Percentiles rank a stretch among this genome's conserved stretches.
Conservation (phyloP, 1,140 invertebrate species). For the Achatina immaculata region DNA sequence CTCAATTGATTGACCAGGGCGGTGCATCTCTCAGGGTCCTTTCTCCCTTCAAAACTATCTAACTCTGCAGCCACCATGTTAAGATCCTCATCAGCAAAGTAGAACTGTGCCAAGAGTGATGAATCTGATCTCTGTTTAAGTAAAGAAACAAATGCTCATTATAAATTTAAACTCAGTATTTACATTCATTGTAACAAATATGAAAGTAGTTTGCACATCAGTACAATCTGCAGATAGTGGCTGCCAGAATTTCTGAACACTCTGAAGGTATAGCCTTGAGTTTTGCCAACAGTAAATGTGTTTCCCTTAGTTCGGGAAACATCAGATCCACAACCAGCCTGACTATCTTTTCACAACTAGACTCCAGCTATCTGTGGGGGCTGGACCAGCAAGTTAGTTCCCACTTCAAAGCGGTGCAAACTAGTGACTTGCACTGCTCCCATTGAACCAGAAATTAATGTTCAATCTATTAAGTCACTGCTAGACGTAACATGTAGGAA, state of each 20-base stretch:
- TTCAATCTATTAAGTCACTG: no score
- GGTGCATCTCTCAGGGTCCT: conserved; percentile 96
- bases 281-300: no score
- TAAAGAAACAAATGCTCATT: background rate
- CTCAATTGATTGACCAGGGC: conserved; percentile 93
- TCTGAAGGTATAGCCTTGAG: no score
- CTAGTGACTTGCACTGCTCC: no score
- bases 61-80: conserved; percentile 94
- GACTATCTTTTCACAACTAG: no score
- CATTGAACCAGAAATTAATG: no score
- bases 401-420: no score
- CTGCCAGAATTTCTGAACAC: background rate
- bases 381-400: no score
- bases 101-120: conserved; percentile 95
- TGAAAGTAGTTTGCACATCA: background rate
- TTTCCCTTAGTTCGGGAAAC: no score
- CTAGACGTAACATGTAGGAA: no score
- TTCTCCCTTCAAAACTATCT: conserved; percentile 97
- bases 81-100: conserved; percentile 96
- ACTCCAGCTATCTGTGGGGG: no score
- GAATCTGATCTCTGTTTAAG: conserved; percentile 86
- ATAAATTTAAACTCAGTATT: background rate
- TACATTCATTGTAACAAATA: background rate
- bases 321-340: no score
- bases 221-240: background rate